Evolutionary conservation across 2,888 invertebrate species (phyloP), one percentile per base, ranked within the genome.

Genomic region (Chaetoderma sp.): DNA sequence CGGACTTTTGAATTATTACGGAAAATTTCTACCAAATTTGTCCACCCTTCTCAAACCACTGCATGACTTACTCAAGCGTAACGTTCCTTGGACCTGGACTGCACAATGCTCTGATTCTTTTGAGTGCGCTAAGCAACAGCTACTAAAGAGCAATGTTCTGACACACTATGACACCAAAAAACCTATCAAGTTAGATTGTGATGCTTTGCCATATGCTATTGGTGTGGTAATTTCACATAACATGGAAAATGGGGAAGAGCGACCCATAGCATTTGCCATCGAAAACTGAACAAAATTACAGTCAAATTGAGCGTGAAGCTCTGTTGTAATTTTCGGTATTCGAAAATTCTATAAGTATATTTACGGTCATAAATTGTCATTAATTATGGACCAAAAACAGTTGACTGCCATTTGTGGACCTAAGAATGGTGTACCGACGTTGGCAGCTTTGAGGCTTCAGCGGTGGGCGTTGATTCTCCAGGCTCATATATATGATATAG

Each of bases 251-350:
- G 65, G 70, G 8, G 44, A 50, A 8, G 72, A 74, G 39, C 62
- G 80, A 65, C 85, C 87, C 4, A 85, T 87, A 33, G 75, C 78
- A 2, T 87, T 84, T 64, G 86, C 84, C 0, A 87, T 84, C 54
- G 76, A 79, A 10, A 85, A 83, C 78, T 73, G 82, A 86, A 73
- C 66, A 72, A 45, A 75, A 78, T 21, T 86, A 86, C 71, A 77
- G 80, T 33, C 83, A 85, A 65, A 68, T 86, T 18, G 84, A 87
- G 49, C 83, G 84, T 68, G 86, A 84, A 75, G 83, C 86, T 27
- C 71, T 85, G 18, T 73, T 80, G 13, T 65, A 88, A 4, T 77
- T 87, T 71, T 71, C 86, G 82, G n/a, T 6, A 6, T 25, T 50
- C 6, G 28, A 50, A 50, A 25, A 30, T 13, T 50, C 28, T 25